Conservation (phyloP, 1,140 invertebrate species). For the Sminthurinus signatus region DNA sequence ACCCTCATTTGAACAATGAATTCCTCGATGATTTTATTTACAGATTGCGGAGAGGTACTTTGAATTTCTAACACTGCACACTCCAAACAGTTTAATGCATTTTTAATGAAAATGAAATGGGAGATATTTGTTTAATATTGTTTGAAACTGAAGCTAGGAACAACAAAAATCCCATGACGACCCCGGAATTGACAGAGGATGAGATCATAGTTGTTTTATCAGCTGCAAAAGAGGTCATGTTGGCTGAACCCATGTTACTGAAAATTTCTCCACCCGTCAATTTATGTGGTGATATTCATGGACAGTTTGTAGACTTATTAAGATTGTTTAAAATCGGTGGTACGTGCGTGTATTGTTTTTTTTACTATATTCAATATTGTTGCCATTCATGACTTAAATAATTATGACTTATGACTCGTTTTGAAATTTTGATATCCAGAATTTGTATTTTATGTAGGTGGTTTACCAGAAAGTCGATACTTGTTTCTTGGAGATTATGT, state of each 20-base stretch:
- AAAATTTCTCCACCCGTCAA: background rate
- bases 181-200: slow-evolving; percentile 2
- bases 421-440: too few species aligned
- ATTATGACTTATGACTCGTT: too few species aligned
- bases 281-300: slow-evolving; percentile 49
- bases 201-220: background rate
- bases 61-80: background rate
- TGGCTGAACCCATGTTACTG: background rate
- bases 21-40: slow-evolving; percentile 6
- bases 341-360: too few species aligned
- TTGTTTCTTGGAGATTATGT: slow-evolving; percentile 52
- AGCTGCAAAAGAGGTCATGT: background rate
- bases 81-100: background rate
- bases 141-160: background rate
- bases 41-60: background rate
- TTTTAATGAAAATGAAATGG: background rate
- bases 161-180: background rate
- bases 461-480: slow-evolving; percentile 49
- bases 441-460: too few species aligned
- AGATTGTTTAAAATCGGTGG: slow-evolving; percentile 54
- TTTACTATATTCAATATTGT: too few species aligned
- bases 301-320: slow-evolving; percentile 54
- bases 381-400: too few species aligned
- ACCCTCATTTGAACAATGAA: background rate
- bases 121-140: background rate